Conservation (phyloP, 2,113 vertebrate species). For the Melanostigma gelatinosum region DNA sequence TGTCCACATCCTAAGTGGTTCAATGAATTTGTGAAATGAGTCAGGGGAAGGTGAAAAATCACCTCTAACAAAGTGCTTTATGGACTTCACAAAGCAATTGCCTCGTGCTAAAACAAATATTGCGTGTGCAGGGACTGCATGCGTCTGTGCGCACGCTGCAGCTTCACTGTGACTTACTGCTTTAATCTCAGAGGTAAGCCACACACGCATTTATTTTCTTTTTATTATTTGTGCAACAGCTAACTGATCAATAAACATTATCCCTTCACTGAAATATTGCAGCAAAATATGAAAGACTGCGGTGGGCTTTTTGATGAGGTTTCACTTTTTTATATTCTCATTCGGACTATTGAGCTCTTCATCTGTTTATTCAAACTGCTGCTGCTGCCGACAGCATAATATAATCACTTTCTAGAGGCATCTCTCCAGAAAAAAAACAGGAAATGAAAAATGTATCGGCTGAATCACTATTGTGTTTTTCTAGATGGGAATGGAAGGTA, state of each 20-base stretch:
- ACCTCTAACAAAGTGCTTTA: neutral
- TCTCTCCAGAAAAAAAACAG: conserved; percentile 37
- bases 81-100: conserved; percentile 18
- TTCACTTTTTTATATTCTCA: conserved; percentile 30
- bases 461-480: conserved; percentile 40
- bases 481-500: conserved; percentile 36
- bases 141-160: neutral
- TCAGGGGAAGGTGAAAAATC: conserved; percentile 7
- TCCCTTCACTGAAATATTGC: conserved; percentile 4
- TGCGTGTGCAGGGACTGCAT: conserved; percentile 12
- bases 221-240: conserved; percentile 5
- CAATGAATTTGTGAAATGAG: neutral
- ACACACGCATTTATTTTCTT: conserved; percentile 5
- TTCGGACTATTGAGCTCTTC: conserved; percentile 28
- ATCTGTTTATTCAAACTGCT: conserved; percentile 47
- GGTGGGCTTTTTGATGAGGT: conserved; percentile 19
- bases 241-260: conserved; percentile 3
- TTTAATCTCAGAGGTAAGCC: conserved; percentile 38
- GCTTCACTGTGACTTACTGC: conserved; percentile 40
- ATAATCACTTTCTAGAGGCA: conserved; percentile 27
- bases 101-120: neutral
- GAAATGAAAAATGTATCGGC: conserved; percentile 55
- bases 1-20: neutral
- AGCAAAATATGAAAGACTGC: neutral
- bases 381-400: conserved; percentile 28